These are phyloP conservation scores for Pogonocherus hispidulus DNA, from an alignment of 2,888 invertebrate species.

Conservation along the genomic window DNA sequence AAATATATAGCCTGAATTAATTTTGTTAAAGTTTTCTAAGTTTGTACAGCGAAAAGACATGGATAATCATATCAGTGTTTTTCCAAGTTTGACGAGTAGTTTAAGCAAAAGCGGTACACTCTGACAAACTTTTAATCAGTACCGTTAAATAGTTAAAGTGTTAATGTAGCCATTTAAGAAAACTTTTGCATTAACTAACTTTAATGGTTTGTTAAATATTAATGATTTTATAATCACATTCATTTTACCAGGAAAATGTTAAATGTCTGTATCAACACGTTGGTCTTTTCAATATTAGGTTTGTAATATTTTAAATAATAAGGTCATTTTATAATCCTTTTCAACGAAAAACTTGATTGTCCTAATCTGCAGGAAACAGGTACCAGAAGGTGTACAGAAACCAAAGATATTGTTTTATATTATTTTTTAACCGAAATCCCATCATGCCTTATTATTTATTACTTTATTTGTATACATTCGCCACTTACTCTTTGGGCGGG, in stretches of 20 bases:
- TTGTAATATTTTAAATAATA: too few species aligned
- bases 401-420: too few species aligned
- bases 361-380: too few species aligned
- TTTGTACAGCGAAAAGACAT: conserved; percentile 37
- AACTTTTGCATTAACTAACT: conserved; percentile 28
- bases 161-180: conserved; percentile 23
- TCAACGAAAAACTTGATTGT: too few species aligned
- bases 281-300: too few species aligned
- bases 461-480: too few species aligned
- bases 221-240: conserved; percentile 3
- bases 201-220: conserved; percentile 2
- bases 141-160: conserved; percentile 28
- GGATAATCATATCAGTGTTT: conserved; percentile 46
- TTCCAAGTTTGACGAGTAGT: conserved; percentile 31
- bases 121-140: conserved; percentile 10
- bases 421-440: too few species aligned
- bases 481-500: too few species aligned
- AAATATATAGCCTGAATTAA: conserved; percentile 22
- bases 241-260: neutral
- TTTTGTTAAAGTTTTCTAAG: conserved; percentile 26
- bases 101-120: conserved; percentile 2
- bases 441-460: too few species aligned
- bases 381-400: too few species aligned
- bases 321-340: too few species aligned
- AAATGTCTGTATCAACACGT: too few species aligned